Conservation (phyloP, 1,140 invertebrate genomes). For the Epicauta chinensis region DNA sequence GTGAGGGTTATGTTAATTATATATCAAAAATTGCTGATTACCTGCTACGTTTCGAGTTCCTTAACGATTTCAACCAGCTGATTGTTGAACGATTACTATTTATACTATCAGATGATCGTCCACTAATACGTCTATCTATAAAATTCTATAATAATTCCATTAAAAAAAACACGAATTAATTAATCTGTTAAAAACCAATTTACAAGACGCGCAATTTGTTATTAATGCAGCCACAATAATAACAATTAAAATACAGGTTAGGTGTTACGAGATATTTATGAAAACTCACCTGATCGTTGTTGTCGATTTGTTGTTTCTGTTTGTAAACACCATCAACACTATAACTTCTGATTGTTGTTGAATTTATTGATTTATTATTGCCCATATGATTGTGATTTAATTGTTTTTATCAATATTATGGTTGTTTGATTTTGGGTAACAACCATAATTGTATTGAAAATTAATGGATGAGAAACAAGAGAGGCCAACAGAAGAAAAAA, state of each 20-base stretch:
- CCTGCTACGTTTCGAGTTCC: conserved; percentile 29
- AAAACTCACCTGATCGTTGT: conserved; percentile 17
- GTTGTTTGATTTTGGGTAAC: background rate
- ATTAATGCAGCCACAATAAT: no score
- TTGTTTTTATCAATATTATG: background rate
- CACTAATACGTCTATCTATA: conserved; percentile 21
- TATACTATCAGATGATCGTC: conserved; percentile 27
- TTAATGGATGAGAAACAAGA: no score
- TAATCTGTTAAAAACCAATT: background rate
- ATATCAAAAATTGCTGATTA: conserved; percentile 1
- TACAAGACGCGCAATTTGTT: no score
- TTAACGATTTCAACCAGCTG: conserved; percentile 25
- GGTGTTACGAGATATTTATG: no score
- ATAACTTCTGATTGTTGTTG: conserved; percentile 4
- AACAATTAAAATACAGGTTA: no score
- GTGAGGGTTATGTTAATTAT: no score
- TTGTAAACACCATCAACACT: conserved; percentile 26
- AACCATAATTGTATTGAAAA: no score
- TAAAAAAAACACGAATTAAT: conserved; percentile 2
- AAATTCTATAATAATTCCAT: conserved; percentile 2
- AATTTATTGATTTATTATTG: conserved; percentile 19
- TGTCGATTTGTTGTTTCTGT: conserved; percentile 18
- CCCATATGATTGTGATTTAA: conserved; percentile 28
- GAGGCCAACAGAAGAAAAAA: no score
- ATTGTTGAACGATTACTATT: conserved; percentile 27